Conservation (phyloP, 2,113 vertebrate species). For the Chaenogobius annularis region DNA sequence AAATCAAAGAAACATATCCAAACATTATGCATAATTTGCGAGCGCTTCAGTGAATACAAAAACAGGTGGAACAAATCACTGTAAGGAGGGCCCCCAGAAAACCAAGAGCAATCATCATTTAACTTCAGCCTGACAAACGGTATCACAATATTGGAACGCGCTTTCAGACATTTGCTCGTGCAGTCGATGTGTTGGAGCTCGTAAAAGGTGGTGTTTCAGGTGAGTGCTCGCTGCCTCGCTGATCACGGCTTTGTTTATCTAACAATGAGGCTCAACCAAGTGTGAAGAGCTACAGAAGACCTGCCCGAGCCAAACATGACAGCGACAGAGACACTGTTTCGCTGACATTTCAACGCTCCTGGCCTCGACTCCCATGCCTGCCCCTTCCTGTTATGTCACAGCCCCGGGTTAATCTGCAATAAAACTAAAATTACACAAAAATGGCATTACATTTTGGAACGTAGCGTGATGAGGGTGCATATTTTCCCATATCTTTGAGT, state of each 20-base stretch:
- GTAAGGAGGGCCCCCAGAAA: conserved; percentile 4
- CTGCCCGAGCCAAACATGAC: conserved; percentile 55
- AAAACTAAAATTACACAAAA: conserved; percentile 24
- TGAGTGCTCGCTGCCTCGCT: conserved; percentile 42
- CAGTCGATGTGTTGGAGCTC: neutral
- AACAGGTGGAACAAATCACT: conserved; percentile 15
- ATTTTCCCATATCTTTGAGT: conserved; percentile 53
- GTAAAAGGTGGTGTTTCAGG: conserved; percentile 32
- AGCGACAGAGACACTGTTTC: conserved; percentile 43
- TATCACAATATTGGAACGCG: neutral
- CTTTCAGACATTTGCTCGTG: neutral
- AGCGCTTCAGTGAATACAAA: neutral
- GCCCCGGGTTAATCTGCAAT: conserved; percentile 8
- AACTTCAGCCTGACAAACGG: neutral
- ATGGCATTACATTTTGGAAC: conserved; percentile 16
- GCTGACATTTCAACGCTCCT: conserved; percentile 33
- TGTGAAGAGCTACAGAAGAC: conserved; percentile 55
- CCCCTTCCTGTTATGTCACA: conserved; percentile 6
- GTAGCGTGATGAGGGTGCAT: conserved; percentile 44
- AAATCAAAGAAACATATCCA: conserved; percentile 1
- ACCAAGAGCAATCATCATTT: conserved; percentile 7
- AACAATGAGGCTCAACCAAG: conserved; percentile 56
- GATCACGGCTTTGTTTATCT: conserved; percentile 64
- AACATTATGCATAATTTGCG: neutral
- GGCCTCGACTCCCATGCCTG: conserved; percentile 6